Conservation (phyloP, 2,888 invertebrate genomes). For the Formica aserva region DNA sequence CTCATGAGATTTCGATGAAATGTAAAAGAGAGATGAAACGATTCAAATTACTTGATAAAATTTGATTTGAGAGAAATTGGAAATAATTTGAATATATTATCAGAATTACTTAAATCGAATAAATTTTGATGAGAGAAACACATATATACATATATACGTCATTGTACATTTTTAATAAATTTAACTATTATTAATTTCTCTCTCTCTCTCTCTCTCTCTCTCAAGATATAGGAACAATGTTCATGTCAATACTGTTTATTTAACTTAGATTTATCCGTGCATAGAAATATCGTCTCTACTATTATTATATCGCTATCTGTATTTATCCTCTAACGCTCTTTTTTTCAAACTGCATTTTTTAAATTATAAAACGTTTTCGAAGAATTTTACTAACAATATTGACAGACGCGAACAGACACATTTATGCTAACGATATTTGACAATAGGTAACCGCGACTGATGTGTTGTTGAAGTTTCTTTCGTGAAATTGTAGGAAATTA, state of each 20-base stretch:
- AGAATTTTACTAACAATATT: background rate
- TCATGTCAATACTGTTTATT: background rate
- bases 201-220: background rate
- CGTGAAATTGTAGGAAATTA: conserved; percentile 31
- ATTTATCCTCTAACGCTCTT: background rate
- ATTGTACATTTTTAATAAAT: background rate
- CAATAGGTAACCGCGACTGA: conserved; percentile 14
- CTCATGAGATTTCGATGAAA: conserved; percentile 14
- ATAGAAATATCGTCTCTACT: background rate
- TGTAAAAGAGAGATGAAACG: background rate
- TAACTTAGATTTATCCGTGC: background rate
- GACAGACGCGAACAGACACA: background rate
- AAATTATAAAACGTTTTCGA: background rate
- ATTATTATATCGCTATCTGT: background rate
- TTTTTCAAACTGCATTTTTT: background rate
- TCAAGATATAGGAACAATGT: background rate
- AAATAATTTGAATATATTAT: background rate
- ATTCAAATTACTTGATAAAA: conserved; percentile 2
- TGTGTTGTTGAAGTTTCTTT: conserved; percentile 18
- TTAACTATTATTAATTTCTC: background rate
- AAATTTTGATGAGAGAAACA: background rate
- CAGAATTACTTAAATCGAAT: background rate
- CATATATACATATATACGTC: background rate
- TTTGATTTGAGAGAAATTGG: background rate
- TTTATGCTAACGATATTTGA: conserved; percentile 6